Percentiles rank a stretch among this genome's conserved stretches.
These are phyloP conservation scores for Lepidurus couesii DNA, from an alignment of 1,140 invertebrate genomes.

Conservation along the genomic window DNA sequence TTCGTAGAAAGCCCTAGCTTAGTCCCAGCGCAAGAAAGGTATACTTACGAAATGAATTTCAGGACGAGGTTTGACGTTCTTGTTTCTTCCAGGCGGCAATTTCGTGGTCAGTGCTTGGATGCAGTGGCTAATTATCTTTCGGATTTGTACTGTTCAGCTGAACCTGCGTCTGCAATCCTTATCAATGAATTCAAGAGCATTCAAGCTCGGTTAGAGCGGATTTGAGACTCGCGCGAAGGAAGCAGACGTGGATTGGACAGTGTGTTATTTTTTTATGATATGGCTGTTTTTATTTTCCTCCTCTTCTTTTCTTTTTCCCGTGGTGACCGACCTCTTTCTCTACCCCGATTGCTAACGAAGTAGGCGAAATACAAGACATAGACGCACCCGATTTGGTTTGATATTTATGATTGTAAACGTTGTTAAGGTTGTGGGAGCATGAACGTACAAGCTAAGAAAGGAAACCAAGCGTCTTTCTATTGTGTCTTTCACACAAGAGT, in stretches of 20 bases:
- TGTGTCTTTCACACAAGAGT: background rate
- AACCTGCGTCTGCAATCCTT: constrained; percentile 23
- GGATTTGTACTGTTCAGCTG: constrained; percentile 29
- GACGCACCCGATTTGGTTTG: background rate
- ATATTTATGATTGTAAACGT: no score
- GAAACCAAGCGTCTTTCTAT: no score
- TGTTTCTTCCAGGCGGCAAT: background rate
- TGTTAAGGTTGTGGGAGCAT: no score
- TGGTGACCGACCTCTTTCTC: background rate
- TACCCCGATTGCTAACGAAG: background rate
- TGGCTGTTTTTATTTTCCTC: constrained; percentile 22
- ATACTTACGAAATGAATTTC: background rate
- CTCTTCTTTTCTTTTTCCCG: background rate
- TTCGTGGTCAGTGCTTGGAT: constrained; percentile 28
- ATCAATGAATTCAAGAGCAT: constrained; percentile 28
- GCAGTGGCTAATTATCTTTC: constrained; percentile 30
- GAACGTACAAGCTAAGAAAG: no score
- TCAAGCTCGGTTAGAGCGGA: constrained; percentile 27
- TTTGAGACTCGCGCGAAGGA: background rate
- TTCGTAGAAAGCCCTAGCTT: constrained; percentile 30
- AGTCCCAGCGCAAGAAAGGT: constrained; percentile 32
- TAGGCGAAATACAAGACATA: constrained; percentile 15
- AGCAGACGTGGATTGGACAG: background rate
- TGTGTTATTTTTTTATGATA: constrained; percentile 16
- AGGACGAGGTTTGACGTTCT: background rate